Conservation (phyloP, 1,140 invertebrate species). For the Bombus fervidus region DNA sequence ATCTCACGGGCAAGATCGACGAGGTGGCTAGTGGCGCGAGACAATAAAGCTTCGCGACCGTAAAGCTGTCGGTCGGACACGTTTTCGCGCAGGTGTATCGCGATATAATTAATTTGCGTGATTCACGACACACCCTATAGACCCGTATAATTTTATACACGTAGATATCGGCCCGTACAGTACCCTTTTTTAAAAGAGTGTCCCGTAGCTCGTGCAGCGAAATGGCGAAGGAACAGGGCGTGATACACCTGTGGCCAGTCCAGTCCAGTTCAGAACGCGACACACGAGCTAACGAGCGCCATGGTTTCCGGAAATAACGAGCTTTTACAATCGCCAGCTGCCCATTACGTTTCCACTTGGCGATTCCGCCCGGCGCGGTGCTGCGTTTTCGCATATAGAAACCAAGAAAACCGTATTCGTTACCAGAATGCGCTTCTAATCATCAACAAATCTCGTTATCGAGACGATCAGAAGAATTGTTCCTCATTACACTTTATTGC, state of each 20-base stretch:
- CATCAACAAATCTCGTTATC: conserved; percentile 40
- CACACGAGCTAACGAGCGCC: conserved; percentile 33
- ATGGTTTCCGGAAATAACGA: conserved; percentile 57
- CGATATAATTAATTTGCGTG: conserved; percentile 42
- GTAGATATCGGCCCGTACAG: background rate
- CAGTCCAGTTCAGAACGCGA: background rate
- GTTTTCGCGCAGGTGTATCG: conserved; percentile 35
- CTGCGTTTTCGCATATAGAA: background rate
- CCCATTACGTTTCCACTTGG: conserved; percentile 45
- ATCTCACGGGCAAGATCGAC: background rate
- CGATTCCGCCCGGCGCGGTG: background rate
- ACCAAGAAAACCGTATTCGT: background rate
- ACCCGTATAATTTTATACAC: conserved; percentile 42
- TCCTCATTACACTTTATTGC: conserved; percentile 43
- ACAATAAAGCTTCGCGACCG: conserved; percentile 1
- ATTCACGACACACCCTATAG: conserved; percentile 37
- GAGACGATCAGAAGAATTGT: conserved; percentile 6
- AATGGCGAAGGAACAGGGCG: background rate
- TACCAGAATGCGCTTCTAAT: background rate
- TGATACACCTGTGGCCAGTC: conserved; percentile 46
- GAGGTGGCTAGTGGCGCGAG: background rate
- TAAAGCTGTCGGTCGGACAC: conserved; percentile 21
- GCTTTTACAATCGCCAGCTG: conserved; percentile 56
- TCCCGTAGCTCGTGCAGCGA: background rate
- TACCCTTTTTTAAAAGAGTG: conserved; percentile 1